Conservation (phyloP, 2,888 invertebrate genomes). For the Rugalucina vietnamica region DNA sequence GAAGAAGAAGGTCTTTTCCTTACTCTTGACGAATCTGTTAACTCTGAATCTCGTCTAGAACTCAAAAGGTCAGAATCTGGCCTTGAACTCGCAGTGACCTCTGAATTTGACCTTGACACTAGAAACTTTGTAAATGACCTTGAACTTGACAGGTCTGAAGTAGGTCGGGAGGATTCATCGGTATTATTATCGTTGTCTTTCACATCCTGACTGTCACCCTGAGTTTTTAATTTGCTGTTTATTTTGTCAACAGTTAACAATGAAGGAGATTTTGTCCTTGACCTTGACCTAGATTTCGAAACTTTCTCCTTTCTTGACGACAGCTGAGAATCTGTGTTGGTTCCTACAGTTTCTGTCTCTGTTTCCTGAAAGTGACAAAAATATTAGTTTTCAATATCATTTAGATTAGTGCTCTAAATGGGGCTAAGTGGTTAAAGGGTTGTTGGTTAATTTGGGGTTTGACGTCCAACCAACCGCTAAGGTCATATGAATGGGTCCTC, state of each 20-base stretch:
- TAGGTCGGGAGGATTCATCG: slow-evolving; percentile 40
- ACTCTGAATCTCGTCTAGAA: slow-evolving; percentile 60
- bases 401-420: no score
- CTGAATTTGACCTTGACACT: slow-evolving; percentile 59
- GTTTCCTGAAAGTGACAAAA: slow-evolving; percentile 26
- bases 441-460: no score
- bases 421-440: no score
- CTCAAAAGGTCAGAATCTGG: slow-evolving; percentile 57
- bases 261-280: slow-evolving; percentile 16
- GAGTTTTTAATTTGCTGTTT: background rate
- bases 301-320: background rate
- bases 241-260: background rate
- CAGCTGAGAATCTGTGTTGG: background rate
- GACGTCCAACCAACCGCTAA: no score
- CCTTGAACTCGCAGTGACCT: slow-evolving; percentile 59
- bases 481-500: no score
- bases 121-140: slow-evolving; percentile 42
- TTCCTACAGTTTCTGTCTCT: background rate
- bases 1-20: slow-evolving; percentile 74
- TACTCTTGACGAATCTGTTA: slow-evolving; percentile 67
- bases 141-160: slow-evolving; percentile 49
- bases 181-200: slow-evolving; percentile 25
- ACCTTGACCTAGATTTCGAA: slow-evolving; percentile 18
- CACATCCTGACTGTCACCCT: slow-evolving; percentile 17
- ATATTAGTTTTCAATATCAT: no score